Evolutionary conservation across 2,888 invertebrate species (phyloP).

Genomic region (Metellina segmentata): DNA sequence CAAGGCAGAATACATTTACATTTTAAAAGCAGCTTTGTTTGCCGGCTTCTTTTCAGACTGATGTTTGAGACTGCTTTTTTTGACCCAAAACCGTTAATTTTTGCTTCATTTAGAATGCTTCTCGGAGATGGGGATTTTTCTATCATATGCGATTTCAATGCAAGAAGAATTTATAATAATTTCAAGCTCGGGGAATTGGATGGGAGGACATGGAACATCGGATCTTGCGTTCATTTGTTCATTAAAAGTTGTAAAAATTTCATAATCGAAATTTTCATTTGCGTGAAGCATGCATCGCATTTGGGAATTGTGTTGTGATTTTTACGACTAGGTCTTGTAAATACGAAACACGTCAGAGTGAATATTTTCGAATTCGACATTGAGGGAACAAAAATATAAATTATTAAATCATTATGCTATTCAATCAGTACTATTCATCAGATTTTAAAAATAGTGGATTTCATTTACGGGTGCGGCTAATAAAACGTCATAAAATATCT

Average conservation of each 20-base stretch:
- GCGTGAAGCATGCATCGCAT: background rate
- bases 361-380: too few relatives aligned
- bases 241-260: background rate
- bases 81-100: conserved; percentile 19
- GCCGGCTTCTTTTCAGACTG: conserved; percentile 18
- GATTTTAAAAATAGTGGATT: too few relatives aligned
- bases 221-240: background rate
- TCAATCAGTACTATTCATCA: too few relatives aligned
- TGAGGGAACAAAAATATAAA: too few relatives aligned
- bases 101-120: background rate
- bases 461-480: too few relatives aligned
- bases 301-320: too few relatives aligned
- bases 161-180: background rate
- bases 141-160: conserved; percentile 12
- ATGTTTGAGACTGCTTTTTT: conserved; percentile 48
- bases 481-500: too few relatives aligned
- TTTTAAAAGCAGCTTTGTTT: conserved; percentile 58
- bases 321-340: too few relatives aligned
- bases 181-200: background rate
- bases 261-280: background rate
- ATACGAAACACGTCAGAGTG: too few relatives aligned
- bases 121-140: background rate
- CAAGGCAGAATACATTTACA: conserved; percentile 65
- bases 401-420: too few relatives aligned
- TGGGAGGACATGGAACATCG: background rate